These are phyloP conservation scores for Pseudomyrmex gracilis DNA, from an alignment of 1,140 invertebrate species.

Conservation along the genomic window DNA sequence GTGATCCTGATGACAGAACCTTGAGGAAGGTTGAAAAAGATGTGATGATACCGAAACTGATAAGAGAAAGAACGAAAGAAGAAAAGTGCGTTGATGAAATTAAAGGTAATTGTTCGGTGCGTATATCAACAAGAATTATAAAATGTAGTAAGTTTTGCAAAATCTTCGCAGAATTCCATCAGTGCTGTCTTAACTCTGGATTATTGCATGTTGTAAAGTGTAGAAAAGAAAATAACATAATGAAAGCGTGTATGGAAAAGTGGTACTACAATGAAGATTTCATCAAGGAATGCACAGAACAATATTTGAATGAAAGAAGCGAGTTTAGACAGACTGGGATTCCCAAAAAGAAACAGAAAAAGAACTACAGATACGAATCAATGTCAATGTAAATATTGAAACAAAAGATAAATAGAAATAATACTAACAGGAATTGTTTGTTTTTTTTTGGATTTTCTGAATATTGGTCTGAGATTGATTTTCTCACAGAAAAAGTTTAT, in stretches of 20 bases:
- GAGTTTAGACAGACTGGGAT: conserved; percentile 93
- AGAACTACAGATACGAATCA: neutral
- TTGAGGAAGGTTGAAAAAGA: conserved; percentile 94
- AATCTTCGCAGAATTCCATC: conserved; percentile 86
- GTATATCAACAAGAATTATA: neutral
- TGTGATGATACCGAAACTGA: conserved; percentile 93
- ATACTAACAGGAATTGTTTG: neutral
- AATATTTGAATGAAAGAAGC: conserved; percentile 93
- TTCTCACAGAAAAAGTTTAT: neutral
- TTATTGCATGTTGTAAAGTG: conserved; percentile 91
- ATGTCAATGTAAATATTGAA: neutral
- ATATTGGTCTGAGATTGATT: neutral
- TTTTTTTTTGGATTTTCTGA: neutral
- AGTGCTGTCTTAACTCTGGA: conserved; percentile 91
- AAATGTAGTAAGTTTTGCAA: neutral
- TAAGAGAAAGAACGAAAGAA: conserved; percentile 91
- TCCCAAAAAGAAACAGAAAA: conserved; percentile 84
- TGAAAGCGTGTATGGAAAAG: conserved; percentile 89
- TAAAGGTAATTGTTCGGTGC: conserved; percentile 81
- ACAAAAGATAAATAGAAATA: neutral
- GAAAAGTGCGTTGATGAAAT: conserved; percentile 92
- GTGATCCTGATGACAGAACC: conserved; percentile 93
- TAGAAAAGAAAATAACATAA: conserved; percentile 88
- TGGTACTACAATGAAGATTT: conserved; percentile 94
- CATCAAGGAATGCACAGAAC: conserved; percentile 89